These are phyloP conservation scores for Chalcosyrphus nemorum DNA, from an alignment of 2,888 invertebrate species.

Conservation along the genomic window DNA sequence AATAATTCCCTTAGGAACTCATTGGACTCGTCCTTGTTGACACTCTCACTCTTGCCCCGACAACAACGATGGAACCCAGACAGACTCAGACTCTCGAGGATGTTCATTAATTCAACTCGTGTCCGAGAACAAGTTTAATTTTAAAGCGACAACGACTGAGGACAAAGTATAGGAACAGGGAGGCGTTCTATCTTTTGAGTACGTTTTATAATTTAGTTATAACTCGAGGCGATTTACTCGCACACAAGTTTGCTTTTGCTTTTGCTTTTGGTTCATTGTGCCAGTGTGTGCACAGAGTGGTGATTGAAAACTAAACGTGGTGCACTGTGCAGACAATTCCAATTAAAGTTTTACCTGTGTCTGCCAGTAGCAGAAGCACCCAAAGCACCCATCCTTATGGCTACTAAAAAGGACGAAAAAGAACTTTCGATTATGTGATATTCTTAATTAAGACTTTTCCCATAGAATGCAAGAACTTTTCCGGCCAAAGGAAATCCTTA, in stretches of 20 bases:
- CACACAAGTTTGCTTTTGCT: background rate
- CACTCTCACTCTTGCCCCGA: background rate
- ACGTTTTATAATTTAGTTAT: constrained; percentile 54
- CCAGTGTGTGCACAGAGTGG: background rate
- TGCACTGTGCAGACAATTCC: constrained; percentile 46
- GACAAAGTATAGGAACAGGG: background rate
- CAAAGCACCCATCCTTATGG: constrained; percentile 14
- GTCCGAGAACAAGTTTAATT: constrained; percentile 34
- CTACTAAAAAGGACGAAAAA: constrained; percentile 25
- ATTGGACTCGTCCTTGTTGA: constrained; percentile 23
- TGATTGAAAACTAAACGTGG: constrained; percentile 56
- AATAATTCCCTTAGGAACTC: constrained; percentile 49
- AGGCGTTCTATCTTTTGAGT: constrained; percentile 18
- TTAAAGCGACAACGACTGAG: constrained; percentile 27
- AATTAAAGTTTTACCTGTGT: constrained; percentile 61
- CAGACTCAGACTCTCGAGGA: background rate
- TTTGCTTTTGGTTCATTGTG: background rate
- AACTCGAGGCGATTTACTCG: constrained; percentile 20
- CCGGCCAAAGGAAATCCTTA: constrained; percentile 12
- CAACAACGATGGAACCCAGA: background rate
- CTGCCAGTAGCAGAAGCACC: background rate
- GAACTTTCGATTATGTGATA: constrained; percentile 64
- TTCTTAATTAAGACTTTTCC: constrained; percentile 65
- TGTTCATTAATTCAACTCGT: constrained; percentile 57
- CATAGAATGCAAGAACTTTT: constrained; percentile 39